Evolutionary conservation across 2,797 vertebrate species (phyloP).

Genomic region (Chiropotes sagulatus): DNA sequence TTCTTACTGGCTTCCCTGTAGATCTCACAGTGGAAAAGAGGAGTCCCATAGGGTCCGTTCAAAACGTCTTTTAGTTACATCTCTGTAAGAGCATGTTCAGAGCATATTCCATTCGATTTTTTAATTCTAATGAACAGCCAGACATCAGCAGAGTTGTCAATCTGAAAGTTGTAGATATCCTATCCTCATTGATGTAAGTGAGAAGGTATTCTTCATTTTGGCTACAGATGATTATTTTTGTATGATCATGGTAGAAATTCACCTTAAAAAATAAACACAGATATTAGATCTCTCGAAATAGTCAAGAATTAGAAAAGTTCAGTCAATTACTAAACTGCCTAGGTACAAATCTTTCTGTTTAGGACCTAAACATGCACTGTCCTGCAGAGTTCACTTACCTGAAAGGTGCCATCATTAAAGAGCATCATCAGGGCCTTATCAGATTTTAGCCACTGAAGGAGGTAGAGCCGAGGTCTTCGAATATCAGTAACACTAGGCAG

Average conservation of each 20-base stretch:
- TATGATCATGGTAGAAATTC: constrained; percentile 99
- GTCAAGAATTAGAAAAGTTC: not conserved
- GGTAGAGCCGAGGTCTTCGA: constrained; percentile 93
- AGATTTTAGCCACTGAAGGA: constrained; percentile 98
- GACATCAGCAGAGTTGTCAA: constrained; percentile 91
- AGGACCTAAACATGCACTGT: not conserved
- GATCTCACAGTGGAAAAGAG: constrained; percentile 84
- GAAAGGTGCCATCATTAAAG: constrained; percentile 98
- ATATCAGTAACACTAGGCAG: constrained; percentile 91
- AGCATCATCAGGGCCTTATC: constrained; percentile 99
- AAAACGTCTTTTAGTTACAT: constrained; percentile 88
- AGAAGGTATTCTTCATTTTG: constrained; percentile 94
- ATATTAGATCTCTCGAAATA: not conserved
- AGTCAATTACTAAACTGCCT: not conserved
- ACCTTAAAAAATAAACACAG: constrained; percentile 87
- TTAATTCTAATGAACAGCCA: constrained; percentile 93
- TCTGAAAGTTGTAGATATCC: constrained; percentile 93
- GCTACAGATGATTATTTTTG: constrained; percentile 97
- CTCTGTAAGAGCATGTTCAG: constrained; percentile 98
- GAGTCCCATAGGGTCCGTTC: constrained; percentile 75
- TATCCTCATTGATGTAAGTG: constrained; percentile 98
- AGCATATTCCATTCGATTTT: constrained; percentile 95
- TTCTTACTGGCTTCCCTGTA: constrained; percentile 79
- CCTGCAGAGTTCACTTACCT: constrained; percentile 87
- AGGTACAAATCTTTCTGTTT: not conserved